Base-by-base conservation (phyloP, 1,140 invertebrate genomes). In the Pogonus chalceus region DNA sequence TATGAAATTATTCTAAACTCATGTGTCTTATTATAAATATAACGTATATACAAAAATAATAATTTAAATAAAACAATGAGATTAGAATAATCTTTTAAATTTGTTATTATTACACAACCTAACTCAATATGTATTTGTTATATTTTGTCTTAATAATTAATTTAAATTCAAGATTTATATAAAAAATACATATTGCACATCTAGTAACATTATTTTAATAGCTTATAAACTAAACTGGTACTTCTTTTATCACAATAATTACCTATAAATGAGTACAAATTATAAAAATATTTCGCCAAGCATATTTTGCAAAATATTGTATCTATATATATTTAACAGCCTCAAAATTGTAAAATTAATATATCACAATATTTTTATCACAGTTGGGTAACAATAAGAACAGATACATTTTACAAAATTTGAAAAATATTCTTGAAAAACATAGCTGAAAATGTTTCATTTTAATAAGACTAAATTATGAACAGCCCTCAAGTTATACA, bases 151-250 rank as follows among this genome's bases (percentile, higher is more conserved):
- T 12, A 9, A 12, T 43, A 12, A 12, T 7, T 4, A 43, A 43
- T 10, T 10, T 9, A 43, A 43, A 43, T 16, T 43, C 9, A 43
- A 12, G 18, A n/a, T n/a, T n/a, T n/a, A 10, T 43, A 43, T 43
- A 18, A 43, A 43, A 43, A 43, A 43, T 43, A 18, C 37, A 43
- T 43, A 43, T 43, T 43, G 18, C 37, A 43, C 37, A 43, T 43
- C 37, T 43, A 18, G 18, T 43, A 43, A 43, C 37, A 43, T 43
- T 7, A 18, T 31, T 31, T 43, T 7, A 43, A 12, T 12, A 43
- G 3, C 37, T 43, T 43, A 43, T 43, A 43, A 18, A 43, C 37
- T 43, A 43, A 43, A 18, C 14, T 31, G 26, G 26, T 14, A 31
- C 4, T 31, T 7, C 14, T 31, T 31, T 31, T 14, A 31, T 31